Evolutionary conservation across 2,888 invertebrate genomes (phyloP).

Genomic region (Luperina testacea): DNA sequence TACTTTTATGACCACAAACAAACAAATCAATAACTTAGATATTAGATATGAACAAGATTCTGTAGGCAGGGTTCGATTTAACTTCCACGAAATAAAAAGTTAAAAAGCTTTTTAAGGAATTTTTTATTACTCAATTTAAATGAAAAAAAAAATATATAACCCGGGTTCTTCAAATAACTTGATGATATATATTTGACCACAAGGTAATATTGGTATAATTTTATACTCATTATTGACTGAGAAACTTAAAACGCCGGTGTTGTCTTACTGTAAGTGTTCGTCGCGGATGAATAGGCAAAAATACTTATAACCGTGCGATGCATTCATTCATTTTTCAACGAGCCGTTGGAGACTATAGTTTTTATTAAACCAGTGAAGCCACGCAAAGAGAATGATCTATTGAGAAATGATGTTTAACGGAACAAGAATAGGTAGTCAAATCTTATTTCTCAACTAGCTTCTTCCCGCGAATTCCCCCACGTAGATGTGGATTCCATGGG

Average conservation of each 20-base stretch:
- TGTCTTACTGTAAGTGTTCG: slow-evolving; percentile 38
- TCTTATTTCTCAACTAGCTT: background rate
- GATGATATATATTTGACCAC: slow-evolving; percentile 1
- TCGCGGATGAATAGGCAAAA: slow-evolving; percentile 43
- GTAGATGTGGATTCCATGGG: background rate
- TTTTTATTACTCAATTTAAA: background rate
- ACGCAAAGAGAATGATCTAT: background rate
- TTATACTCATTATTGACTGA: slow-evolving; percentile 23
- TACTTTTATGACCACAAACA: background rate
- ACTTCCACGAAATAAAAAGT: background rate
- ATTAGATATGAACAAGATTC: background rate
- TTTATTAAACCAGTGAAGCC: background rate
- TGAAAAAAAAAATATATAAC: background rate
- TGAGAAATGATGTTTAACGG: background rate
- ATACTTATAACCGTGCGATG: slow-evolving; percentile 27
- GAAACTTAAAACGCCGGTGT: slow-evolving; percentile 53
- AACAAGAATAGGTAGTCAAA: background rate
- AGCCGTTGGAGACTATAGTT: background rate
- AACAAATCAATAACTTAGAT: background rate
- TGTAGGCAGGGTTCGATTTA: background rate
- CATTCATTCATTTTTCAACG: slow-evolving; percentile 21
- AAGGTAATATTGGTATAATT: slow-evolving; percentile 16
- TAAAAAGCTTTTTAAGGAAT: background rate
- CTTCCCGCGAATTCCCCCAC: too few species aligned
- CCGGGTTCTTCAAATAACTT: background rate